These are phyloP conservation scores for Tetragonula carbonaria DNA, from an alignment of 2,888 invertebrate species.

Conservation along the genomic window DNA sequence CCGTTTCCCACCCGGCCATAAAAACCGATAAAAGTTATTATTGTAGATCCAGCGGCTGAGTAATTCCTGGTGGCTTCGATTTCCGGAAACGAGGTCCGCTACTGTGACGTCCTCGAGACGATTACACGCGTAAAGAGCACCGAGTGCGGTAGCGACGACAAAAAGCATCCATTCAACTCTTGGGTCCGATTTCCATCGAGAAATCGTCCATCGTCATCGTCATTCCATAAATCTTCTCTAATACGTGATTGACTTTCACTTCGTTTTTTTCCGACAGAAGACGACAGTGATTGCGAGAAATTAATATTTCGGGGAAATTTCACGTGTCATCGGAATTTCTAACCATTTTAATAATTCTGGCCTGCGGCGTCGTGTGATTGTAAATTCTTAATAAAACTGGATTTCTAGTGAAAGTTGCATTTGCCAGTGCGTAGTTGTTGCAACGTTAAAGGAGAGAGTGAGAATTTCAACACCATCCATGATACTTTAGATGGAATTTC, in stretches of 20 bases:
- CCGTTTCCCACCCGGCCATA: constrained; percentile 6
- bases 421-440: too few relatives aligned
- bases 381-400: too few relatives aligned
- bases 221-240: constrained; percentile 4
- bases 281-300: not conserved
- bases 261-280: not conserved
- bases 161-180: constrained; percentile 16
- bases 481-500: not conserved
- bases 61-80: constrained; percentile 52
- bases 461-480: not conserved
- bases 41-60: constrained; percentile 53
- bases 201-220: too few relatives aligned
- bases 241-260: not conserved
- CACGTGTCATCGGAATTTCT: too few relatives aligned
- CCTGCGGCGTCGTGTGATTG: too few relatives aligned
- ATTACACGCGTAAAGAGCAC: constrained; percentile 28
- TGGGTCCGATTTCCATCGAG: not conserved
- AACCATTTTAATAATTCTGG: too few relatives aligned
- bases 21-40: constrained; percentile 68
- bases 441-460: too few relatives aligned
- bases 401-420: too few relatives aligned
- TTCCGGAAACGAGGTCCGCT: constrained; percentile 58
- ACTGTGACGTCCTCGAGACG: not conserved
- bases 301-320: not conserved
- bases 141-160: not conserved